Evolutionary conservation across 1,140 invertebrate species (phyloP), one percentile per base, ranked within the genome.

Genomic region (Heterodera schachtii): DNA sequence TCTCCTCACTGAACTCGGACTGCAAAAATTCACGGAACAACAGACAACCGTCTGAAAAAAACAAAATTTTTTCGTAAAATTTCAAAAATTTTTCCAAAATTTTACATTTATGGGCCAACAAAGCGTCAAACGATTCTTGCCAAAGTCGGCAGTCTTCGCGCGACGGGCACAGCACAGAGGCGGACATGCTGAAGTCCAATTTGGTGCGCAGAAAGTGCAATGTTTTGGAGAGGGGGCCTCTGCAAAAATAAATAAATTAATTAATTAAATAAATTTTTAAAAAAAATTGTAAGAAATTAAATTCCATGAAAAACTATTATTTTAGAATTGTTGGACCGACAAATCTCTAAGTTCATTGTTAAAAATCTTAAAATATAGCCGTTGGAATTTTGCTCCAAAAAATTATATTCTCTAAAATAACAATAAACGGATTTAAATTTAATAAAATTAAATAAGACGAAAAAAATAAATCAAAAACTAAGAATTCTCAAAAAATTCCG

Each of bases 51-150:
- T 82, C 84, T 84, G 64, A 41, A 78, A 78, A 67, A 41, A 41
- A 57, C 6, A 49, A 67, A 80, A 81, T 64, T 66, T 64, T 7
- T 70, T 64, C 1, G 57, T 47, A n/a, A n/a, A n/a, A n/a, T 46
- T 71, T 66, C 8, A 84, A 41, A 81, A 82, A 7, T 84, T 13
- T 60, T 60, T n/a, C 0, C 11, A 7, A 49, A 11, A 46, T 44
- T 57, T 52, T 46, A 85, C 84, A 87, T 80, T 86, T 87, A 49
- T 87, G 71, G 21, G 67, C 52, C 43, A 86, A 71, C 19, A 86
- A 49, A 19, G 66, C 73, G n/a, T 86, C 86, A 47, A 85, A 85
- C n/a, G 81, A 84, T 44, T 87, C 86, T 75, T 85, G 85, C 84
- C 84, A 85, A 6, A 52, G 47, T 8, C 82, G 64, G 21, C 87